Evolutionary conservation across 2,797 vertebrate genomes (phyloP), one percentile per base, ranked within the genome.

Genomic region (Nothura maculosa): DNA sequence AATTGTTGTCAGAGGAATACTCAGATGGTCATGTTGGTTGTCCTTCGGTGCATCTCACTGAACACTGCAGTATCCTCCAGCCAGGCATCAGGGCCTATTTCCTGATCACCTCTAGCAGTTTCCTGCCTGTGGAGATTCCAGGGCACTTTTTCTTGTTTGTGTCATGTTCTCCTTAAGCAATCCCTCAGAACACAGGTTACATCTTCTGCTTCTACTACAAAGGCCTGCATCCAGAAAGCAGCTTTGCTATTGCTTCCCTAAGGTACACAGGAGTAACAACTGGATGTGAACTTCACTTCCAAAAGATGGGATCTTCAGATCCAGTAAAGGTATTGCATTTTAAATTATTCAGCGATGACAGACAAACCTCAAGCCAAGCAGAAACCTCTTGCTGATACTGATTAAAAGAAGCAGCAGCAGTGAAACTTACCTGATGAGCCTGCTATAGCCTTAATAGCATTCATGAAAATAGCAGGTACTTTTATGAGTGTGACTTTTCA

Each of bases 141-240:
- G n/a, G 30, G 20, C 68, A 64, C 73, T 93, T 85, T 18, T 92
- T 93, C 58, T 42, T 62, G 20, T 25, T 36, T 57, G 52, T 75
- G 40, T 77, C 10, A 38, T 78, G 95, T 87, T 72, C 45, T 78
- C 62, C 36, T 47, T 83, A 58, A 50, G 73, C 74, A 69, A 63
- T 28, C 20, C 27, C 40, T 77, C 63, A 66, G n/a, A 77, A 27
- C 25, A 45, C 54, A 30, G 24, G 5, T 28, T 63, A 0, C 57
- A 20, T 78, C 69, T 92, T 93, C 50, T 89, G 48, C 34, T 47
- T 47, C 20, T 47, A 47, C 45, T 47, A 47, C 45, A 47, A 22
- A 47, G 45, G n/a, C 55, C 67, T 43, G 28, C 30, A 63, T 42
- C 28, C n/a, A 7, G 18, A 48, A 48, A 48, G n/a, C 3, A 48